phyloP scores from a whole-genome alignment of 2,113 vertebrate species.

The Lophochroa leadbeateri region DNA sequence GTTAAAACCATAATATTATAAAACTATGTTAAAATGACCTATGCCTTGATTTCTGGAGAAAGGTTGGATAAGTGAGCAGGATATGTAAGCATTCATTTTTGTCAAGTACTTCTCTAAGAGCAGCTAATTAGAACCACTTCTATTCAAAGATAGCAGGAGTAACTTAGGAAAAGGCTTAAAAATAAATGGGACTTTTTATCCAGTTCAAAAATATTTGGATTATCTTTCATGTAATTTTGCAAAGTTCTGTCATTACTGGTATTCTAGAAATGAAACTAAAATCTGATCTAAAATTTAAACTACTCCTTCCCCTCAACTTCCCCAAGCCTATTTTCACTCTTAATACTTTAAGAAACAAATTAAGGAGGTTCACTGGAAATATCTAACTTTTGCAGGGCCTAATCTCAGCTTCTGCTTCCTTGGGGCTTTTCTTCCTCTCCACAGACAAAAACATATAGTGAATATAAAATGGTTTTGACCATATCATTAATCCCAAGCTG shows the following conservation, averaged over 20 bases:
- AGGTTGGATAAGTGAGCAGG: background rate
- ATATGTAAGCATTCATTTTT: background rate
- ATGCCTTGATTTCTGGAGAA: background rate
- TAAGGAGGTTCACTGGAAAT: background rate
- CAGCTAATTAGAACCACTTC: constrained; percentile 19
- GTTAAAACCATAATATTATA: background rate
- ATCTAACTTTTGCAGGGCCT: background rate
- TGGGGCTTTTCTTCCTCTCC: background rate
- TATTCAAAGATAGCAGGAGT: background rate
- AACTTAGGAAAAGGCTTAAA: background rate
- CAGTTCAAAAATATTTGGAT: background rate
- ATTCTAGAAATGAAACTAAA: background rate
- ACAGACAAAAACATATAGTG: background rate
- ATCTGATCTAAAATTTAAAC: background rate
- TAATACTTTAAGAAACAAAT: background rate
- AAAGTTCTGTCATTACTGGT: background rate
- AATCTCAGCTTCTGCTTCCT: background rate
- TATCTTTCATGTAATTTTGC: background rate
- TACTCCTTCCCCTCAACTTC: background rate
- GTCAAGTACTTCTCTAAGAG: constrained; percentile 8
- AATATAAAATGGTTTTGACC: background rate
- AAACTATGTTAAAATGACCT: constrained; percentile 3
- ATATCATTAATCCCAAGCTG: background rate
- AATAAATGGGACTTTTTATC: background rate
- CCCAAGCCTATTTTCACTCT: background rate